Conservation (phyloP, 2,888 invertebrate genomes). For the Ophion ellenae region DNA sequence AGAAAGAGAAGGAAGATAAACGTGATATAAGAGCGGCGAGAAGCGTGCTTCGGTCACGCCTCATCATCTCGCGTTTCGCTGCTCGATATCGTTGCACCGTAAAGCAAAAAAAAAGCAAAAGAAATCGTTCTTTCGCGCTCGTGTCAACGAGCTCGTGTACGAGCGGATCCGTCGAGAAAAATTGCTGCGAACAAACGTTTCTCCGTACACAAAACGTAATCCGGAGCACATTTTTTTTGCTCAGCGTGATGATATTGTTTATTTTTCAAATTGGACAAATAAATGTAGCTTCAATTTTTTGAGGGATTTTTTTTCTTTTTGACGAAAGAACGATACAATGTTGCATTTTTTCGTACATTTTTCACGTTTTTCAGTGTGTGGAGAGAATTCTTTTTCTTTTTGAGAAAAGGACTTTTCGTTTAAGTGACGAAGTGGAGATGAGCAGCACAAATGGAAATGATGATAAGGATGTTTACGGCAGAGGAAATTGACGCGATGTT, state of each 20-base stretch:
- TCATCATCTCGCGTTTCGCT: slow-evolving; percentile 67
- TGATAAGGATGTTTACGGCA: no score
- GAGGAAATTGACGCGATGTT: no score
- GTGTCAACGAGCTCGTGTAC: slow-evolving; percentile 17
- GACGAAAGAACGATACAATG: no score
- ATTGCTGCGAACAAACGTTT: neutral
- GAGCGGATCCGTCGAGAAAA: neutral
- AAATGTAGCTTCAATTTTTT: no score
- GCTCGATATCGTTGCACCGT: slow-evolving; percentile 55
- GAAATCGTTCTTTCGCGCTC: neutral
- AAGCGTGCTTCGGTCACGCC: slow-evolving; percentile 65
- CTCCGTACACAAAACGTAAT: neutral
- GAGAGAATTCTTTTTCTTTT: no score
- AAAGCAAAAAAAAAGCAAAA: slow-evolving; percentile 33
- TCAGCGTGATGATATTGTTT: neutral
- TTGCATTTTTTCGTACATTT: no score
- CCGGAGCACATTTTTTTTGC: neutral
- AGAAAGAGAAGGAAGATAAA: slow-evolving; percentile 26
- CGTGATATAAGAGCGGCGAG: slow-evolving; percentile 52
- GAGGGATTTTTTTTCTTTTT: no score
- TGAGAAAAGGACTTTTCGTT: no score
- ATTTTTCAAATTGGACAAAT: no score
- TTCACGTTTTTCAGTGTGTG: no score
- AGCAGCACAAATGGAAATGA: no score
- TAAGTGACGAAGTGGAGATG: no score